A percentile compares a stretch with the other conserved stretches of the same genome.
phyloP scores from a whole-genome alignment of 1,140 invertebrate genomes.

The Zaprionus ghesquierei region DNA sequence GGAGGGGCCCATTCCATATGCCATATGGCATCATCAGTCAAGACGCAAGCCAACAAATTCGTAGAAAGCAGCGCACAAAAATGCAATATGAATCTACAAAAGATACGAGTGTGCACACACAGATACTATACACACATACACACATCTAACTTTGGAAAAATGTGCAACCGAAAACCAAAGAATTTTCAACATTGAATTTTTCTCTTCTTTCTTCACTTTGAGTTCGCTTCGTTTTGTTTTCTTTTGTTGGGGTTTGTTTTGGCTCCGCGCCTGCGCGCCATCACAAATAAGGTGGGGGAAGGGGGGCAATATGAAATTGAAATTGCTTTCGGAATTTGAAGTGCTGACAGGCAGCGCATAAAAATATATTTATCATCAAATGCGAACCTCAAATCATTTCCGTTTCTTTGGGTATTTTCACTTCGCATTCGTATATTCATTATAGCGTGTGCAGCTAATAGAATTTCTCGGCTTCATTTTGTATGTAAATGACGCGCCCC shows the following conservation, averaged over 20 bases:
- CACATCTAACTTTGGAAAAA: background rate
- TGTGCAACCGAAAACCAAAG: constrained; percentile 44
- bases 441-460: constrained; percentile 16
- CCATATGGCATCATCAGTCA: constrained; percentile 35
- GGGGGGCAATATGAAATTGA: constrained; percentile 21
- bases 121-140: background rate
- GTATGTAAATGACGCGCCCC: constrained; percentile 28
- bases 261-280: background rate
- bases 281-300: too few relatives aligned
- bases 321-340: constrained; percentile 37
- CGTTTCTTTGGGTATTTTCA: constrained; percentile 34
- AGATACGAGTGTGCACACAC: constrained; percentile 18
- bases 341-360: constrained; percentile 37
- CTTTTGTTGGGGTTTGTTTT: constrained; percentile 18
- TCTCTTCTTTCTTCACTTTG: background rate
- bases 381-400: constrained; percentile 37
- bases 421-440: constrained; percentile 33
- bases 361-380: constrained; percentile 19
- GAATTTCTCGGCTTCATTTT: constrained; percentile 42
- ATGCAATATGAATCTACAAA: constrained; percentile 41
- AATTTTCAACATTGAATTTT: constrained; percentile 41
- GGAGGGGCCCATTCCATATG: background rate
- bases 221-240: too few relatives aligned
- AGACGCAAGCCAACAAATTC: constrained; percentile 6
- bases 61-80: constrained; percentile 48